Percentiles rank a stretch among this genome's conserved stretches.
These are phyloP conservation scores for Megalopta genalis DNA, from an alignment of 1,140 invertebrate genomes.

Conservation along the genomic window DNA sequence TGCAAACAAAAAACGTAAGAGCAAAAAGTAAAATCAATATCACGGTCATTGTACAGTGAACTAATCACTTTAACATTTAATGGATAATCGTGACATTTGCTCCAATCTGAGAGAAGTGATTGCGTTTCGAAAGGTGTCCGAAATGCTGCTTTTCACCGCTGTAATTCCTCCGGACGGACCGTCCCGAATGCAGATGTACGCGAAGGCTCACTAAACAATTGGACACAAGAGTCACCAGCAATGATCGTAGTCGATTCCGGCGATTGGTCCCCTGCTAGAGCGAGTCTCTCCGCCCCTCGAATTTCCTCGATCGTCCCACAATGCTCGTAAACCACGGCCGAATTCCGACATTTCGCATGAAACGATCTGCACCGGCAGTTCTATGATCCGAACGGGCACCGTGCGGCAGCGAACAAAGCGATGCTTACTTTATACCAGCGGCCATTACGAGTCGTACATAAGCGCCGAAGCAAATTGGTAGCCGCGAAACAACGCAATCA, in stretches of 20 bases:
- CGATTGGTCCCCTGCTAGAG: not conserved
- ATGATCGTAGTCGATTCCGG: not conserved
- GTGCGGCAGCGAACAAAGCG: not conserved
- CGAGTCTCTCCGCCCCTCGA: not conserved
- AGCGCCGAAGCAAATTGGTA: not conserved
- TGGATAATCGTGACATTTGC: too few relatives aligned
- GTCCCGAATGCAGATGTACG: too few relatives aligned
- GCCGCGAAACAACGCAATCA: constrained; percentile 6
- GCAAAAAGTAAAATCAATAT: too few relatives aligned
- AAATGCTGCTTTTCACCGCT: too few relatives aligned
- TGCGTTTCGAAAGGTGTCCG: too few relatives aligned
- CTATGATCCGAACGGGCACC: not conserved
- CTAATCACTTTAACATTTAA: too few relatives aligned
- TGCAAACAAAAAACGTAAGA: too few relatives aligned
- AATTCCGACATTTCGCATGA: not conserved
- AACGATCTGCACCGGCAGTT: not conserved
- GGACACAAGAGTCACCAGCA: too few relatives aligned
- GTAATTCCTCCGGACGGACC: too few relatives aligned
- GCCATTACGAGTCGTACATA: not conserved
- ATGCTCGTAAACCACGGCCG: not conserved
- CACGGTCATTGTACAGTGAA: too few relatives aligned
- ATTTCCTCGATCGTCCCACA: not conserved
- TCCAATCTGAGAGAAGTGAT: too few relatives aligned
- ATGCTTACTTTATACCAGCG: not conserved
- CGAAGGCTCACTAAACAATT: too few relatives aligned